Conservation (phyloP, 2,113 vertebrate genomes). For the Anas platyrhynchos region DNA sequence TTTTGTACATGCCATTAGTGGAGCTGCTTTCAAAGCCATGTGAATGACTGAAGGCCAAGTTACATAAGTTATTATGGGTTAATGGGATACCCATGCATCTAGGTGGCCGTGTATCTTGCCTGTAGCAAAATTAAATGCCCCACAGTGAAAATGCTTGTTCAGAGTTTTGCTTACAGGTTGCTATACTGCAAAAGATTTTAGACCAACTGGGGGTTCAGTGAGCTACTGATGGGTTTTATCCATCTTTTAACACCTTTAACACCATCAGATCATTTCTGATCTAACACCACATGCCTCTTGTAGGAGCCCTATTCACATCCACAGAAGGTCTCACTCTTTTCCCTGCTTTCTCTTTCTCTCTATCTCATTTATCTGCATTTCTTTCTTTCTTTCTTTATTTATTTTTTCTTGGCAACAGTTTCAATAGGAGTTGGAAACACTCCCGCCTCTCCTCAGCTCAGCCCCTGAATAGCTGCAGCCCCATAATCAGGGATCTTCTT, state of each 20-base stretch:
- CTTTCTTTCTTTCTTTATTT: neutral
- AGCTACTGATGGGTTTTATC: neutral
- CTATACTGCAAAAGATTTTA: neutral
- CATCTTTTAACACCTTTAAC: neutral
- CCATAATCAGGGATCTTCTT: neutral
- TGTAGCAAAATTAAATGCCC: neutral
- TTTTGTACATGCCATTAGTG: neutral
- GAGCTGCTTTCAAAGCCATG: neutral
- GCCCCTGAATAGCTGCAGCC: neutral
- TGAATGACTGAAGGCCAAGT: neutral
- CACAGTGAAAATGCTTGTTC: neutral
- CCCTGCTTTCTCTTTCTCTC: neutral
- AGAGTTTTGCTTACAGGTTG: neutral
- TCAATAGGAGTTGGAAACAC: neutral
- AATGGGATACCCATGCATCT: neutral
- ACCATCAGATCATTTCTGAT: neutral
- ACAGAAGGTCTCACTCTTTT: neutral
- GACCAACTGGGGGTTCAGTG: neutral
- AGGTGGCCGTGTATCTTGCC: neutral
- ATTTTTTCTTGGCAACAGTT: neutral
- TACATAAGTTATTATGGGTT: neutral
- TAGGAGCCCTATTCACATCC: neutral
- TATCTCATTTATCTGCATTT: neutral
- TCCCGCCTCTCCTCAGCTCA: accelerated
- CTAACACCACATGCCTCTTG: neutral